Base-by-base conservation (phyloP, 2,797 vertebrate species). In the Borostomias antarcticus region DNA sequence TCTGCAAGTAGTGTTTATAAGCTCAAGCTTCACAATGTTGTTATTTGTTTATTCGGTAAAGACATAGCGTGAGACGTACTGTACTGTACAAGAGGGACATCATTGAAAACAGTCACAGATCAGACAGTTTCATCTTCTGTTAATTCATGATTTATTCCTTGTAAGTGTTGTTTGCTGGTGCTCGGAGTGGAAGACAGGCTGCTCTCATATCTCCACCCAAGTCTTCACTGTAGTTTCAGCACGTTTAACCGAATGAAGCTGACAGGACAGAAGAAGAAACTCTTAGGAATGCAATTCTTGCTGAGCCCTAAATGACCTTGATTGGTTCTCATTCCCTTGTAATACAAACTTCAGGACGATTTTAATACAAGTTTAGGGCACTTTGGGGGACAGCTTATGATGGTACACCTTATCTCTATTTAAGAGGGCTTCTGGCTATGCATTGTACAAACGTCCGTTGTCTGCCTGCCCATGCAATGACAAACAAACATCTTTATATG, bases 121-220 rank as follows among this genome's bases (percentile, higher is more conserved):
- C 62, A 70, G 63, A 66, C 62, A 26, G 37, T 30, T 40, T 21
- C 10, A 3, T 58, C 50, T 15, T 25, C 13, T 35, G 29, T 58
- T 51, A 25, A 74, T 79, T 62, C 51, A 75, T 80, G 64, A 78
- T 75, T 74, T 66, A 77, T 72, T 64, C 72, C 65, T 62, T 62
- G 47, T 75, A 80, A 82, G 65, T 68, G 66, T 65, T 66, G 62
- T 73, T 61, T 73, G n/a, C 69, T 59, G 30, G 51, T 50, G 62
- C 71, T 66, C 62, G 32, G 57, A 58, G 58, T 19, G 62, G 25
- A 61, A 69, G 68, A 65, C 69, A 74, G 54, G 45, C 56, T 69
- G 57, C 43, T 61, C 15, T 13, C 9, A 48, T 15, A 13, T 25
- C 19, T 60, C 48, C 5, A 13, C n/a, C 47, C n/a, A 32, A 64